Evolutionary conservation across 2,888 invertebrate species (phyloP), one percentile per base, ranked within the genome.

Genomic region (Ypsolopha sequella): DNA sequence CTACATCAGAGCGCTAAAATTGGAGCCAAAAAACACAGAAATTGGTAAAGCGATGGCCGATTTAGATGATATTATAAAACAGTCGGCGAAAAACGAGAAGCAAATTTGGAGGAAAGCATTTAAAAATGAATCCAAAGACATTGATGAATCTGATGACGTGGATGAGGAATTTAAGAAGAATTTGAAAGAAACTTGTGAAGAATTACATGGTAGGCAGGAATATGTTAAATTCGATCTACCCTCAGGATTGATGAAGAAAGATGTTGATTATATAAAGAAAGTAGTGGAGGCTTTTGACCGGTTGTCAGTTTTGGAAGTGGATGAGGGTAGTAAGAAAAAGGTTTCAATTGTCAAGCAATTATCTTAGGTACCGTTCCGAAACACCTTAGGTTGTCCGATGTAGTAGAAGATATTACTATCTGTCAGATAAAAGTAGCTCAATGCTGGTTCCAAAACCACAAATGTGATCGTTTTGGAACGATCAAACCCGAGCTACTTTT

Each of bases 21-120:
- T 86, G 0, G 84, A 86, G 49, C 86, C 85, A 0, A 80, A 70
- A 50, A 86, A 86, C 50, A 70, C 66, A 53, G 86, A 85, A 51
- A 81, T 86, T 0, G 85, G 81, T 0, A 59, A 60, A 48, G 63
- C 74, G 0, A 51, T 86, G 9, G 63, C 74, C 0, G 61, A 69
- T 6, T 55, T 84, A 33, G 80, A 86, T 41, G 56, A 51, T 0
- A 68, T 66, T 50, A 55, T 61, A 1, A 72, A 71, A 62, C 60
- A 57, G 1, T 67, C 73, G 0, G 59, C 59, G 0, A 56, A 56
- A 1, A 58, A 63, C 2, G 85, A 80, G 45, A 78, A 74, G 51
- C 55, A 58, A 2, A 66, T 86, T 64, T 86, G 86, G 81, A 70
- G 70, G 56, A 74, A 63, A 33, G 82, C 69, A 0, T 75, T 86